Evolutionary conservation across 1,140 invertebrate genomes (phyloP).

Genomic region (Drosophila truncata): DNA sequence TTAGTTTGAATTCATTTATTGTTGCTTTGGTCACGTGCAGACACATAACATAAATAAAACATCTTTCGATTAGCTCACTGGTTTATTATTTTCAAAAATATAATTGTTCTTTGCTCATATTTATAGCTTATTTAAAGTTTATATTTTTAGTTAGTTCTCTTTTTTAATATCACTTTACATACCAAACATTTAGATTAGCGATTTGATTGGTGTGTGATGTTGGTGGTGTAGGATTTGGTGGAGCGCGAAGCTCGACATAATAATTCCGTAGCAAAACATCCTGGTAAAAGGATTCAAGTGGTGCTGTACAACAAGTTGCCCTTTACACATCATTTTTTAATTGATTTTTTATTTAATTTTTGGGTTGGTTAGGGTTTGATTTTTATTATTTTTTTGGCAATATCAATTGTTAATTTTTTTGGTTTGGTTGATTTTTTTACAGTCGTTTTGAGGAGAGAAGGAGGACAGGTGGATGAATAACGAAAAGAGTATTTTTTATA

Average conservation of each 20-base stretch:
- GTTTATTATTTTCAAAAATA: constrained; percentile 41
- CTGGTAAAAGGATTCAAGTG: constrained; percentile 85
- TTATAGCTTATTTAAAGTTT: constrained; percentile 36
- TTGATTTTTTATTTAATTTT: constrained; percentile 49
- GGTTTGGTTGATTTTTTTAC: constrained; percentile 64
- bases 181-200: constrained; percentile 83
- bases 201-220: constrained; percentile 84
- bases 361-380: constrained; percentile 16
- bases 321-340: constrained; percentile 78
- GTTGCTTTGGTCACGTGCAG: constrained; percentile 69
- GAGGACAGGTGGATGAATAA: constrained; percentile 56
- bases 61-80: constrained; percentile 57
- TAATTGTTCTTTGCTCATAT: constrained; percentile 14
- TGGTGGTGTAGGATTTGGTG: constrained; percentile 83
- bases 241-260: constrained; percentile 81
- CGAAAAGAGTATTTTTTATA: constrained; percentile 59
- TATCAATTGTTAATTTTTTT: constrained; percentile 52
- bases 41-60: constrained; percentile 71
- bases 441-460: constrained; percentile 51
- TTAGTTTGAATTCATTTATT: constrained; percentile 30
- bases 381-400: constrained; percentile 41
- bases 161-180: constrained; percentile 76
- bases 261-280: constrained; percentile 84
- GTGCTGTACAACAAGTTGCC: constrained; percentile 84
- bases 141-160: constrained; percentile 29